Percentiles rank a stretch among this genome's conserved stretches.
These are phyloP conservation scores for Phytoseiulus persimilis DNA, from an alignment of 2,888 invertebrate species.

Conservation along the genomic window DNA sequence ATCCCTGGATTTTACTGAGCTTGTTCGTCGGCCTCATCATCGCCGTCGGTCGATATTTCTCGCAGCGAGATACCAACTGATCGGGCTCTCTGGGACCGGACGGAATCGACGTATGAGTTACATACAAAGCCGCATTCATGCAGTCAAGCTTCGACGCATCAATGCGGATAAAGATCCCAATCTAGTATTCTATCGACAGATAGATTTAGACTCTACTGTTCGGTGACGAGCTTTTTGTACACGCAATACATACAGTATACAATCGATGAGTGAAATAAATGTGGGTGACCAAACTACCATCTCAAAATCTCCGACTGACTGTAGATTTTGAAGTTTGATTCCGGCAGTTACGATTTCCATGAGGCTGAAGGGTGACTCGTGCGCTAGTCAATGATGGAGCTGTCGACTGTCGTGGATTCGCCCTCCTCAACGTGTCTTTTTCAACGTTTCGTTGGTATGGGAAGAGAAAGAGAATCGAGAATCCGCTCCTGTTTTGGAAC, in stretches of 20 bases:
- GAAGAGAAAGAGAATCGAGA: too few species aligned
- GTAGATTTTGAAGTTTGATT: too few species aligned
- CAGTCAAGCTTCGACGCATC: not conserved
- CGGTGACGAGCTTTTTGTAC: not conserved
- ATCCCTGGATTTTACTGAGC: slow-evolving; percentile 20
- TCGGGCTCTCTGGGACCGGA: not conserved
- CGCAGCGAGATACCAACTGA: not conserved
- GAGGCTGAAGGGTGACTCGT: too few species aligned
- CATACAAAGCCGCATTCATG: not conserved
- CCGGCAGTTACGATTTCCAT: too few species aligned
- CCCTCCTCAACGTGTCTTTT: too few species aligned
- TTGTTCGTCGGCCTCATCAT: not conserved
- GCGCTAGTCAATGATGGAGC: too few species aligned
- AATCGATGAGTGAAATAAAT: not conserved
- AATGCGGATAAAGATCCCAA: not conserved
- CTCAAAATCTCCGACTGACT: not conserved
- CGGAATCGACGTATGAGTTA: not conserved
- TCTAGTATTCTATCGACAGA: not conserved
- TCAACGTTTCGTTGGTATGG: too few species aligned
- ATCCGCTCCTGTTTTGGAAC: too few species aligned
- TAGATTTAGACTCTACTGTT: not conserved
- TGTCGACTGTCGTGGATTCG: too few species aligned
- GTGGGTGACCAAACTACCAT: not conserved
- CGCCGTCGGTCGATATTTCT: not conserved
- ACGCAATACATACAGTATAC: too few species aligned